Evolutionary conservation across 2,797 vertebrate genomes (phyloP).

Genomic region (Neopelma chrysocephalum): DNA sequence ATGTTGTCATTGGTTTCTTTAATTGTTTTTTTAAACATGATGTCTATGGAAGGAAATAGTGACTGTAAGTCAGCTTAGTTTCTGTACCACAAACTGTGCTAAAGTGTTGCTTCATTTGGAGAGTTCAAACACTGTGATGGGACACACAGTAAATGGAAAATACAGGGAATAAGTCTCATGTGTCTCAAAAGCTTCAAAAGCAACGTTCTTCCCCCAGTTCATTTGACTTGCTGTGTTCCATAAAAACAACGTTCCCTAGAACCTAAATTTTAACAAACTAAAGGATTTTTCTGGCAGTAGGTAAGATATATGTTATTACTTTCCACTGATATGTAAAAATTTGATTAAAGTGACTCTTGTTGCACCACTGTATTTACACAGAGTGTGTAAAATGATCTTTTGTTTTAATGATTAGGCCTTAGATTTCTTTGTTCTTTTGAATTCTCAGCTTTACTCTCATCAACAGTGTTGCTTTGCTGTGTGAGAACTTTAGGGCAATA

Average conservation of each 20-base stretch:
- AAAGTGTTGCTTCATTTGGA: background rate
- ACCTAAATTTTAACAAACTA: background rate
- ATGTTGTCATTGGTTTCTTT: background rate
- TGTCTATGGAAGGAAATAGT: background rate
- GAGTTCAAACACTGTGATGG: background rate
- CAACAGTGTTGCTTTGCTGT: background rate
- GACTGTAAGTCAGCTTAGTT: background rate
- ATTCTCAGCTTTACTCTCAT: background rate
- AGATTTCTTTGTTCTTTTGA: background rate
- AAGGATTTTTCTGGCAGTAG: background rate
- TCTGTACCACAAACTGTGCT: background rate
- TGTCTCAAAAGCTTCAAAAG: background rate
- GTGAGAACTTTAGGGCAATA: background rate
- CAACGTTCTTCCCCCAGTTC: background rate
- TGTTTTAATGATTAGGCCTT: background rate
- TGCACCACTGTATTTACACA: background rate
- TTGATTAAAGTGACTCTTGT: background rate
- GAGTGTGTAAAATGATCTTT: background rate
- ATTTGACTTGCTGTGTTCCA: background rate
- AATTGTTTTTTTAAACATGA: background rate
- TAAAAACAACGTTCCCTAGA: background rate
- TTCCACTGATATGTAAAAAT: background rate
- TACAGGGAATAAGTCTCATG: background rate
- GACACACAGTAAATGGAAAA: background rate
- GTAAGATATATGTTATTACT: background rate